Evolutionary conservation across 2,888 invertebrate genomes (phyloP), one percentile per base, ranked within the genome.

Genomic region (Drosophila stalkeri): DNA sequence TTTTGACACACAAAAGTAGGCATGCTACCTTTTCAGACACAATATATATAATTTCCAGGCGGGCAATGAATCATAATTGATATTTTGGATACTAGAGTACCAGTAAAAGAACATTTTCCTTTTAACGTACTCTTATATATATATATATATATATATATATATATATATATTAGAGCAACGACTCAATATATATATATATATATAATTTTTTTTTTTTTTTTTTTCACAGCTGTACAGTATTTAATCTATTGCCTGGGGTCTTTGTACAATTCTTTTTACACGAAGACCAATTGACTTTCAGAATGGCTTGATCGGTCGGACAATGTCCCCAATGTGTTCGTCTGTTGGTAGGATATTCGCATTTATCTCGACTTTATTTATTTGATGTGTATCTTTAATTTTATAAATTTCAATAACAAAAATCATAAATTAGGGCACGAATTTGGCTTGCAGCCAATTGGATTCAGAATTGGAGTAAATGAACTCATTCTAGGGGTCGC

Each of bases 391-490:
- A 54, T 37, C 39, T 60, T 39, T 31, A 65, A 70, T 65, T 72
- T 49, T 46, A 65, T 64, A 66, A 80, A 68, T 77, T 64, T 56
- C 54, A 64, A 49, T 57, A 75, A 77, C 57, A 74, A 64, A 49
- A 68, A 75, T 39, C 61, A 84, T 87, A 72, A 82, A 78, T 82
- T 84, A 64, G 79, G 75, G 73, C 78, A 72, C 46, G 43, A 57
- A 64, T 81, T 77, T 86, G 87, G 82, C 81, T 3, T 27, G 55
- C 14, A 18, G 82, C 84, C 82, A 81, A 80, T 72, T 76, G 51
- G 60, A 73, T 55, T 62, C 67, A 37, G 65, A 76, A 69, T 79
- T 71, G 78, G 64, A 67, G 51, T 54, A 65, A 51, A 57, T 56
- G 47, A 67, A 67, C 69, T 56, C 69, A 56, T 33, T 68, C 62